Conservation (phyloP, 2,797 vertebrate genomes). For the Protonibea diacanthus region DNA sequence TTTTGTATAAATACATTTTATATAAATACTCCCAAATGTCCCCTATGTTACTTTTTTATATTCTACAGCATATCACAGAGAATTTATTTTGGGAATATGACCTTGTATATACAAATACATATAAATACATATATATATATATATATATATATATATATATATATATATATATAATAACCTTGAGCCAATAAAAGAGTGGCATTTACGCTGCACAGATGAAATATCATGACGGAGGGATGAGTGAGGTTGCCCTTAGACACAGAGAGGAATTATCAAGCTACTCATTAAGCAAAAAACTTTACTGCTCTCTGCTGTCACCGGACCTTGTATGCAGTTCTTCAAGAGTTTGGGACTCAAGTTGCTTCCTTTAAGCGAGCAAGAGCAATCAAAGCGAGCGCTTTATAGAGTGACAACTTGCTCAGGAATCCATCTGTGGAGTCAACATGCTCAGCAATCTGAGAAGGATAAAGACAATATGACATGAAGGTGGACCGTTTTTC, state of each 20-base stretch:
- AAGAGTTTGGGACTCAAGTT: conserved; percentile 85
- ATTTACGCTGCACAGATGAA: conserved; percentile 9
- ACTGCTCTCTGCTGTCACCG: conserved; percentile 35
- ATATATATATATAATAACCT: no score
- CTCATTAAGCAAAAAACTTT: conserved; percentile 70
- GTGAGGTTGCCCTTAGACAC: conserved; percentile 47
- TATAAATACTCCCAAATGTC: neutral
- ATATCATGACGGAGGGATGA: conserved; percentile 3
- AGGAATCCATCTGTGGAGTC: conserved; percentile 82
- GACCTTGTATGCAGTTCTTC: conserved; percentile 87
- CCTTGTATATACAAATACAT: neutral
- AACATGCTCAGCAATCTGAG: conserved; percentile 84
- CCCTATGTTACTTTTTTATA: neutral
- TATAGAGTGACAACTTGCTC: conserved; percentile 85
- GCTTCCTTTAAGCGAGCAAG: conserved; percentile 87
- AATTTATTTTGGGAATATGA: neutral
- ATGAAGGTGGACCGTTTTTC: conserved; percentile 36
- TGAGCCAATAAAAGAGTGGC: conserved; percentile 44
- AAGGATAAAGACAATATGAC: conserved; percentile 54
- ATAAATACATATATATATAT: no score
- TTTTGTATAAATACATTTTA: neutral
- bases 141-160: no score
- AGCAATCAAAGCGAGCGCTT: conserved; percentile 85
- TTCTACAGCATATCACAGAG: neutral
- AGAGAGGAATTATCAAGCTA: conserved; percentile 42